phyloP scores from a whole-genome alignment of 2,113 vertebrate species.

The Sturnira hondurensis region DNA sequence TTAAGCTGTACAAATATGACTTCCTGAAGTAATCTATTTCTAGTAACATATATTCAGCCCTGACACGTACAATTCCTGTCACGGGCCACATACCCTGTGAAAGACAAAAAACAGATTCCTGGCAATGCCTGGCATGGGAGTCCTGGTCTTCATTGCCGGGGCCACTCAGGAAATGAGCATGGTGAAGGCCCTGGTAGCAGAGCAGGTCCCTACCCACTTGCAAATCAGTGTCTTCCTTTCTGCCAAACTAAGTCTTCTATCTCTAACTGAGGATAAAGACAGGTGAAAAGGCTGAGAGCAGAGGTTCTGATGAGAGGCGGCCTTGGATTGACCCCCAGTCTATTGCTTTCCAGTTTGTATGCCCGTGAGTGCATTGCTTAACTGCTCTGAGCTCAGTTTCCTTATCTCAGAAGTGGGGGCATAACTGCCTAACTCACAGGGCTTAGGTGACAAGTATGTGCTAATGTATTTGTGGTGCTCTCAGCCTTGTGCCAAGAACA shows the following conservation, averaged over 20 bases:
- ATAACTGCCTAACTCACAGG: background rate
- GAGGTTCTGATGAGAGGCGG: background rate
- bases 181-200: background rate
- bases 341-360: background rate
- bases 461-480: background rate
- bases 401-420: background rate
- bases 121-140: background rate
- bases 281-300: background rate
- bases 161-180: background rate
- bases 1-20: conserved; percentile 57
- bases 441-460: background rate
- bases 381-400: background rate
- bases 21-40: conserved; percentile 65
- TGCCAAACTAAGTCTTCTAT: background rate
- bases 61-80: conserved; percentile 50
- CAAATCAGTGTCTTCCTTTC: background rate
- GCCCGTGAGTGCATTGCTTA: background rate
- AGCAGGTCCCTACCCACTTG: too few species aligned
- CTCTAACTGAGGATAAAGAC: background rate
- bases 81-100: conserved; percentile 14
- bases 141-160: background rate
- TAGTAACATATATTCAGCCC: conserved; percentile 45
- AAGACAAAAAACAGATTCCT: conserved; percentile 32
- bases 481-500: background rate
- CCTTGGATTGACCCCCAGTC: background rate